phyloP scores from a whole-genome alignment of 2,888 invertebrate species.

The Cephus nigrinus region DNA sequence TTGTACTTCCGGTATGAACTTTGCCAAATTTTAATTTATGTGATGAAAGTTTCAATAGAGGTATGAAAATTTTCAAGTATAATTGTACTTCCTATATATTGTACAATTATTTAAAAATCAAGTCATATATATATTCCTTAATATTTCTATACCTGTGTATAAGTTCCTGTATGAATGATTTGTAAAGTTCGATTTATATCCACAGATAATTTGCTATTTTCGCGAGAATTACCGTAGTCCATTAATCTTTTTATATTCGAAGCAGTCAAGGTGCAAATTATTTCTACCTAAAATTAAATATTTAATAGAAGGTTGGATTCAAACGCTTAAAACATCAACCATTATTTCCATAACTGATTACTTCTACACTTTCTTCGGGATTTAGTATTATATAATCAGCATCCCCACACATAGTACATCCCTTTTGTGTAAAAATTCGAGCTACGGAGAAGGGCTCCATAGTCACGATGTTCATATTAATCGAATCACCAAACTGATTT shows the following conservation, averaged over 20 bases:
- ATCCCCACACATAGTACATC: not conserved
- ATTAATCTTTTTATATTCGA: constrained; percentile 23
- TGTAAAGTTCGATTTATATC: constrained; percentile 3
- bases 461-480: constrained; percentile 23
- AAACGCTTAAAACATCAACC: constrained; percentile 12
- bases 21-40: constrained; percentile 43
- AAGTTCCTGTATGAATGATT: constrained; percentile 8
- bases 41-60: constrained; percentile 38
- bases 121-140: not conserved
- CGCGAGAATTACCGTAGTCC: not conserved
- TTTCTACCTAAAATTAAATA: constrained; percentile 31
- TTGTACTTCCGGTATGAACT: constrained; percentile 40
- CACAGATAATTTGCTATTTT: not conserved
- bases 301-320: constrained; percentile 40
- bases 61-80: constrained; percentile 40
- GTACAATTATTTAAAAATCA: constrained; percentile 18
- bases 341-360: not conserved
- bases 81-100: constrained; percentile 42
- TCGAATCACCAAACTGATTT: constrained; percentile 32
- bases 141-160: constrained; percentile 6
- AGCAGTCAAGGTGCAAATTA: constrained; percentile 28
- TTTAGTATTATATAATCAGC: not conserved
- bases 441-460: not conserved
- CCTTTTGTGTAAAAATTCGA: not conserved
- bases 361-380: not conserved